Conservation (phyloP, 2,113 vertebrate species). For the Zapus hudsonius region DNA sequence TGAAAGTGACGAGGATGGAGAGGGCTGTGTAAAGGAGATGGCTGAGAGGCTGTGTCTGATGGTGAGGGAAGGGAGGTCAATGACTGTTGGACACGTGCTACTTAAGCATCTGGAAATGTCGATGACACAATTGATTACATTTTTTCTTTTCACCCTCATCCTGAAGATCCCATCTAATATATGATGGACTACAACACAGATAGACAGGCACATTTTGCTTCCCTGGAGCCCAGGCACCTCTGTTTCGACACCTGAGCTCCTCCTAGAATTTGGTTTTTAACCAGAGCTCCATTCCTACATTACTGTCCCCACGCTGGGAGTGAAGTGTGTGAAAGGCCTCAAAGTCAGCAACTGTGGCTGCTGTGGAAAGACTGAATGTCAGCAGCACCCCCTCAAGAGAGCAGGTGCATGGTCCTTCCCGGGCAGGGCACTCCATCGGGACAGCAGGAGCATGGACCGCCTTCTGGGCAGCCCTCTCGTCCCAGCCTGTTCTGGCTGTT, state of each 20-base stretch:
- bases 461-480: not conserved
- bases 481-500: constrained; percentile 51
- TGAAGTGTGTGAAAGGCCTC: not conserved
- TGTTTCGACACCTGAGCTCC: not conserved
- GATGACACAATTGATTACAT: not conserved
- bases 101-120: not conserved
- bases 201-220: not conserved
- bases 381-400: constrained; percentile 59
- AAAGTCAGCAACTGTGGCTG: no score
- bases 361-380: not conserved
- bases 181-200: not conserved
- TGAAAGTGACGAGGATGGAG: no score
- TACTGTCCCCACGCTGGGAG: no score
- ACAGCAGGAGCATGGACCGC: not conserved
- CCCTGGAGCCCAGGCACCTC: not conserved
- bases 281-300: no score
- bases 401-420: not conserved
- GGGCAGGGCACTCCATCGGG: constrained; percentile 58
- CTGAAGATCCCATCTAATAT: not conserved
- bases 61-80: not conserved
- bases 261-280: not conserved
- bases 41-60: not conserved
- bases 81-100: not conserved
- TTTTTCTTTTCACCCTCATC: not conserved
- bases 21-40: no score